Conservation (phyloP, 2,797 vertebrate genomes). For the Fistularia commersonii region DNA sequence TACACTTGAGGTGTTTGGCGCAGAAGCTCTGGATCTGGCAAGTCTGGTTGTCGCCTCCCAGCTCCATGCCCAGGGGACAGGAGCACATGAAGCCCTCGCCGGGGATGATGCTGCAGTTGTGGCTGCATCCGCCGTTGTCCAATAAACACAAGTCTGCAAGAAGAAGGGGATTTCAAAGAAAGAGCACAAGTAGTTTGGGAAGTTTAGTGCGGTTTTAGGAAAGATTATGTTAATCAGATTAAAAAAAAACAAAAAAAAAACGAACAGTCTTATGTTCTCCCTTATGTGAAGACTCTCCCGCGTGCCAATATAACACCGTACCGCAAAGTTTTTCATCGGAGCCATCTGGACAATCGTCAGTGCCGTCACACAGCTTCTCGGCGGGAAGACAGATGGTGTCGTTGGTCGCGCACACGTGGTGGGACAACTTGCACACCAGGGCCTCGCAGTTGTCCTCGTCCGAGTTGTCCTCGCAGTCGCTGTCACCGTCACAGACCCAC, state of each 20-base stretch:
- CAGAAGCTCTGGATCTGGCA: conserved; percentile 98
- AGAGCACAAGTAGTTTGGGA: background rate
- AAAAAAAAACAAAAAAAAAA: too few relatives aligned
- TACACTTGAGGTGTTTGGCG: conserved; percentile 95
- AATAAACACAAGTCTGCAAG: conserved; percentile 86
- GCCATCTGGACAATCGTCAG: conserved; percentile 87
- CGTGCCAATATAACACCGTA: too few relatives aligned
- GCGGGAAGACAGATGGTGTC: conserved; percentile 90
- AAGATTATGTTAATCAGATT: too few relatives aligned
- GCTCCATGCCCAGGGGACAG: conserved; percentile 94
- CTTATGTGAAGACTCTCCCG: too few relatives aligned
- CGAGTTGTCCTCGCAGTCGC: conserved; percentile 94
- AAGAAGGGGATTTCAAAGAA: conserved; percentile 1
- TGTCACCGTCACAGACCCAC: conserved; percentile 96
- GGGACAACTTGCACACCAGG: conserved; percentile 91
- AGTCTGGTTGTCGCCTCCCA: conserved; percentile 87
- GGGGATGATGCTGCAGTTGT: conserved; percentile 93
- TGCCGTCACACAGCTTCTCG: conserved; percentile 90
- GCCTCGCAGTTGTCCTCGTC: conserved; percentile 96
- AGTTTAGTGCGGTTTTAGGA: too few relatives aligned
- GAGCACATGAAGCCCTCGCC: conserved; percentile 93
- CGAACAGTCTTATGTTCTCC: conserved; percentile 19
- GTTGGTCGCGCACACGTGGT: conserved; percentile 91
- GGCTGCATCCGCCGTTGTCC: conserved; percentile 91
- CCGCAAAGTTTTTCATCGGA: conserved; percentile 95